These are phyloP conservation scores for Setophaga kirtlandii DNA, from an alignment of 2,113 vertebrate species.

Conservation along the genomic window DNA sequence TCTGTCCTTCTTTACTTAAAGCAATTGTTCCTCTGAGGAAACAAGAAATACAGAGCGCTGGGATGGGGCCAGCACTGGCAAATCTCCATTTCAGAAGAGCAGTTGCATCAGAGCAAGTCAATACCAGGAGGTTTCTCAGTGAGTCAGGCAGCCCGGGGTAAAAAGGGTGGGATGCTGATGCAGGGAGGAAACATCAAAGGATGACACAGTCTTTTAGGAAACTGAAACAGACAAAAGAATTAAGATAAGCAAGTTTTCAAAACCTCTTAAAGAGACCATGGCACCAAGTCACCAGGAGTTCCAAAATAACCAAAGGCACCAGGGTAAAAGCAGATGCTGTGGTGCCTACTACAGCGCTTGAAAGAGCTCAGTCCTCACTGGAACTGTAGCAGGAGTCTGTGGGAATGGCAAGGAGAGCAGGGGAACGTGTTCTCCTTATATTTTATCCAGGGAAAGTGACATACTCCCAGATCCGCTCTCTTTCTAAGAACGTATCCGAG, in stretches of 20 bases:
- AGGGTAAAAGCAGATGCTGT: neutral
- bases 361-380: neutral
- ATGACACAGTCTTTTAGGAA: slow-evolving; percentile 24
- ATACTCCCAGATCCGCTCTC: neutral
- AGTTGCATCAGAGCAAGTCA: slow-evolving; percentile 46
- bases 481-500: neutral
- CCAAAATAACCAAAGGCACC: neutral
- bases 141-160: slow-evolving; percentile 30
- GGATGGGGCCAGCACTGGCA: slow-evolving; percentile 1
- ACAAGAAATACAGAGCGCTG: slow-evolving; percentile 9
- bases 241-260: slow-evolving; percentile 19
- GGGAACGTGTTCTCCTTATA: neutral
- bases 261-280: neutral
- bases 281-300: neutral
- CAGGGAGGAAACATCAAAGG: slow-evolving; percentile 43
- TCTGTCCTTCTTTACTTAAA: slow-evolving; percentile 55
- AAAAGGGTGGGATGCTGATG: slow-evolving; percentile 45
- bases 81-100: slow-evolving; percentile 44
- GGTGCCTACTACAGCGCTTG: neutral
- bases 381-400: neutral
- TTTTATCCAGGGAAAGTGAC: neutral
- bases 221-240: slow-evolving; percentile 27
- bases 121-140: slow-evolving; percentile 24
- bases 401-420: neutral
- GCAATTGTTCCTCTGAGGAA: slow-evolving; percentile 29